These are phyloP conservation scores for Ellobius talpinus DNA, from an alignment of 2,113 vertebrate species.

Conservation along the genomic window DNA sequence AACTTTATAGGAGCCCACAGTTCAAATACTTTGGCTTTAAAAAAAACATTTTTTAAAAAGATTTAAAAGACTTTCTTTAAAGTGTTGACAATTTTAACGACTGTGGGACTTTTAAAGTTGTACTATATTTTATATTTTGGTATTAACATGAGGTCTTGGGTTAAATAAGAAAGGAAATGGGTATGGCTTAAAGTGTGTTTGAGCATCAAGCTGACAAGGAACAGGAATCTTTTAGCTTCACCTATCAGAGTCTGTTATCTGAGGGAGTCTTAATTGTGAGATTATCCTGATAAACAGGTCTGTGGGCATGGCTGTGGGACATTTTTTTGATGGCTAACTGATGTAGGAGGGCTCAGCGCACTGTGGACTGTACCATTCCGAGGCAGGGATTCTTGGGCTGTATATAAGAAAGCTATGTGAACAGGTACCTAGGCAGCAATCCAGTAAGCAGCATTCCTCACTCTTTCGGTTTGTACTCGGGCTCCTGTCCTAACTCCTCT, in stretches of 20 bases:
- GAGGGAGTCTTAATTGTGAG: background rate
- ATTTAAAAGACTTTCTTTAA: background rate
- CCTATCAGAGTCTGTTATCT: background rate
- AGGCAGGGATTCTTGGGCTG: background rate
- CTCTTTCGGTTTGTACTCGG: background rate
- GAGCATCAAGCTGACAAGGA: background rate
- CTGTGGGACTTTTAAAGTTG: background rate
- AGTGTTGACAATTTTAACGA: background rate
- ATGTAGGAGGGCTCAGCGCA: background rate
- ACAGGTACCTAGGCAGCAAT: background rate
- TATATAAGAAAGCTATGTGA: background rate
- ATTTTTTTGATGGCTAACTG: background rate
- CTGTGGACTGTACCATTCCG: no score
- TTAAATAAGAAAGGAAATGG: background rate
- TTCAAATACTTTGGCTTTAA: background rate
- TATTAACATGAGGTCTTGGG: background rate
- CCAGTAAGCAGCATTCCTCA: background rate
- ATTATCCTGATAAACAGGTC: background rate
- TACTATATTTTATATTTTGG: background rate
- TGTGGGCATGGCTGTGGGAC: background rate
- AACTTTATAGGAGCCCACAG: background rate
- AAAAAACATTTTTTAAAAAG: background rate
- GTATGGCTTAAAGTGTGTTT: background rate
- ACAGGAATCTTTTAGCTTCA: background rate
- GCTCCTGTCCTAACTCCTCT: background rate